These are phyloP conservation scores for Chauna torquata DNA, from an alignment of 2,113 vertebrate genomes.

Conservation along the genomic window DNA sequence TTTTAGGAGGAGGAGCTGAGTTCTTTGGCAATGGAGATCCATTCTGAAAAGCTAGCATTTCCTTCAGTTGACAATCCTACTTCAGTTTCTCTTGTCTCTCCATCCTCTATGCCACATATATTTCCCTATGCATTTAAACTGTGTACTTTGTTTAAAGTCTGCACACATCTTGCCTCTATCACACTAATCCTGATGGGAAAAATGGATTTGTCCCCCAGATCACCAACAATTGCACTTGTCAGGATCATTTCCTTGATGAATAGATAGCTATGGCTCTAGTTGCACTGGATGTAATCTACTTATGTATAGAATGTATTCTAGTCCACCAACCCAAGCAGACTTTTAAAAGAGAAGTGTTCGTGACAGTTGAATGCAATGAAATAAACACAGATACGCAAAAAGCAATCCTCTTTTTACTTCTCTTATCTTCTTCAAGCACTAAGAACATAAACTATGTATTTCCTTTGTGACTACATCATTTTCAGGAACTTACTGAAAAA, in stretches of 20 bases:
- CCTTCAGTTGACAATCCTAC: neutral
- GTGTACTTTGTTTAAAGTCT: neutral
- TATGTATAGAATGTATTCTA: neutral
- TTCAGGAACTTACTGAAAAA: neutral
- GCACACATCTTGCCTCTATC: neutral
- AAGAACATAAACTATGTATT: neutral
- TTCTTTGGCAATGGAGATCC: neutral
- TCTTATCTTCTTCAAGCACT: neutral
- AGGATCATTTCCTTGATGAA: neutral
- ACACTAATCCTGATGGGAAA: neutral
- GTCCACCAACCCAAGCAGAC: neutral
- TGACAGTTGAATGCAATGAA: neutral
- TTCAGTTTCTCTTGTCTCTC: neutral
- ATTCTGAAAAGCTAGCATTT: neutral
- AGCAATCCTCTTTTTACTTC: neutral
- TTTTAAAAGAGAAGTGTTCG: neutral
- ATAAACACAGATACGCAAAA: neutral
- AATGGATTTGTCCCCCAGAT: neutral
- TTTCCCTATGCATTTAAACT: neutral
- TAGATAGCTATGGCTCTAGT: neutral
- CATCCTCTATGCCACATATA: neutral
- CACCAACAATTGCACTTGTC: neutral
- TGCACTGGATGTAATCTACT: accelerated
- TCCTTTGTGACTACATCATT: neutral
- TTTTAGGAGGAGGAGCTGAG: neutral